Evolutionary conservation across 1,140 invertebrate genomes (phyloP).

Genomic region (Anastrepha obliqua): DNA sequence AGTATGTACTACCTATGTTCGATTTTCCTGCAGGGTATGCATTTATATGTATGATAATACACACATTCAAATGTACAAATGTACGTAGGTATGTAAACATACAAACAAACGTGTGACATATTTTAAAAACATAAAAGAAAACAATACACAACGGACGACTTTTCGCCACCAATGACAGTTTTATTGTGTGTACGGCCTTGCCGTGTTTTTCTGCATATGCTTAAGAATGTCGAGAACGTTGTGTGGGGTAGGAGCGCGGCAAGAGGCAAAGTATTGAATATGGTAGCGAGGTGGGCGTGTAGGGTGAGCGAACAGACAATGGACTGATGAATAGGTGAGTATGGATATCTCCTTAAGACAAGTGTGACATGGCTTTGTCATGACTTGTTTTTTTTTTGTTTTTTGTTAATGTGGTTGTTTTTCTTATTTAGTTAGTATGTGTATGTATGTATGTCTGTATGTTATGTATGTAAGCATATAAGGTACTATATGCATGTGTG

Average conservation of each 20-base stretch:
- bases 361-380: constrained; percentile 21
- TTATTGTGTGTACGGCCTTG: neutral
- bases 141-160: neutral
- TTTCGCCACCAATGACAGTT: constrained; percentile 1
- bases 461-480: too few species aligned
- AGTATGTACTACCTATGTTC: too few species aligned
- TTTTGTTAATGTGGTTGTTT: neutral
- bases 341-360: constrained; percentile 10
- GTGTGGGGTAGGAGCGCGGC: neutral
- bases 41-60: too few species aligned
- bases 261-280: neutral
- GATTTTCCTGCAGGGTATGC: too few species aligned
- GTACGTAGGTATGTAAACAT: neutral
- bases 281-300: neutral
- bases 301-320: neutral
- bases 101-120: neutral
- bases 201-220: neutral
- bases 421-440: neutral
- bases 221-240: neutral
- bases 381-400: neutral
- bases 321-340: neutral
- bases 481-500: too few species aligned
- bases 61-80: neutral
- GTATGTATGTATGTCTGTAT: too few species aligned
- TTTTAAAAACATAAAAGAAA: neutral